Conservation (phyloP, 2,888 invertebrate genomes). For the Falcaria lacertinaria region DNA sequence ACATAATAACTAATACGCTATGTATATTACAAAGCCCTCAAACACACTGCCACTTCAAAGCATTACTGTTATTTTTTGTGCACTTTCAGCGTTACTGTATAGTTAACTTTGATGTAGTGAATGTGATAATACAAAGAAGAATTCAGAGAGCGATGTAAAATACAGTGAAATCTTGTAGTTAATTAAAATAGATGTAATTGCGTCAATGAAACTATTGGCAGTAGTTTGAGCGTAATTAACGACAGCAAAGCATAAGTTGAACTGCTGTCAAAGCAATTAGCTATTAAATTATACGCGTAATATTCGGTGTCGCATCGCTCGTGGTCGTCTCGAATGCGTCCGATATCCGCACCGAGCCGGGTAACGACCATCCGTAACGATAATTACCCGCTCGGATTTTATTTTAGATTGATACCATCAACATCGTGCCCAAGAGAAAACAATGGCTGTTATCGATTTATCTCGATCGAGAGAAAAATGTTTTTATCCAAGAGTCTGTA, state of each 20-base stretch:
- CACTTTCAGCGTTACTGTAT: no score
- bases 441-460: slow-evolving; percentile 18
- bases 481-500: neutral
- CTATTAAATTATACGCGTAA: slow-evolving; percentile 20
- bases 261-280: slow-evolving; percentile 20
- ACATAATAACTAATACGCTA: no score
- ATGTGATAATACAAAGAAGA: no score
- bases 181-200: no score
- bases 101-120: no score
- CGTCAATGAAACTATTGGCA: neutral
- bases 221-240: neutral
- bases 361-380: slow-evolving; percentile 28
- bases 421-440: slow-evolving; percentile 23
- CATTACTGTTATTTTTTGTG: no score
- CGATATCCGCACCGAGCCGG: slow-evolving; percentile 26
- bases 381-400: slow-evolving; percentile 38
- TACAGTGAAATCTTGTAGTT: no score
- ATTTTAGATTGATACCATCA: slow-evolving; percentile 38
- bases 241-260: slow-evolving; percentile 13
- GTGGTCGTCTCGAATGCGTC: slow-evolving; percentile 4
- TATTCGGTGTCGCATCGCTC: slow-evolving; percentile 16
- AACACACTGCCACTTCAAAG: no score
- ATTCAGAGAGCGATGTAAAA: no score
- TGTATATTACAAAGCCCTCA: no score
- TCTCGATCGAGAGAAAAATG: slow-evolving; percentile 20